Base-by-base conservation (phyloP, 2,888 invertebrate genomes). In the Drosophila atripex region DNA sequence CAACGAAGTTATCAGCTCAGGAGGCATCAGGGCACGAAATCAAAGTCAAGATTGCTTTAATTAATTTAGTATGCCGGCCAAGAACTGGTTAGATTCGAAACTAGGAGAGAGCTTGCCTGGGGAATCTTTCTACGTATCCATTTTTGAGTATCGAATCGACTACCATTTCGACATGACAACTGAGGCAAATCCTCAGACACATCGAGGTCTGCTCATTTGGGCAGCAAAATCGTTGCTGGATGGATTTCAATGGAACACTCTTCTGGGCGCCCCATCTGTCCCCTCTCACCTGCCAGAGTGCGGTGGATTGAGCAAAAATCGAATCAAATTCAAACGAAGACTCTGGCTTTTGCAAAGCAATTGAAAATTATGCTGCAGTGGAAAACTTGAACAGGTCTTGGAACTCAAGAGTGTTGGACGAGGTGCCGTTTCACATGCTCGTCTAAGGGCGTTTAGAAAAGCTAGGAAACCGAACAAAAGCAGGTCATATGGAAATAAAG, bases 401-500 rank as follows among this genome's bases (percentile, higher is more conserved):
- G 39, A 70, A 45, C 70, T 70, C 50, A 55, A 70, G 69, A 70
- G 69, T 70, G 69, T 70, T 61, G 58, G 28, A 58, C 28, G 46
- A 61, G 60, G 41, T 53, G 64, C 64, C 53, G 53, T 32, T 53
- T 53, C 53, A 64, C 64, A 64, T 61, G 50, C 61, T 70, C 61
- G 32, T 35, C 50, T 38, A 11, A 43, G 45, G 39, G 50, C 38
- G 65, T 77, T 74, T 76, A 71, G 41, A 70, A 71, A 6, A 18
- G 11, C 16, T 3, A 46, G n/a, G 49, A 70, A 61, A 45, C 56
- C 51, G 71, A 63, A 59, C 55, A 46, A 85, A 87, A 87, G 75
- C 84, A 87, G 84, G 84, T 87, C 84, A 87, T 70, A 78, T 87
- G 84, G 76, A 84, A 87, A 85, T 76, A 68, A 69, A 54, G 64